Evolutionary conservation across 2,888 invertebrate genomes (phyloP).

Genomic region (Meiosimyza decipiens): DNA sequence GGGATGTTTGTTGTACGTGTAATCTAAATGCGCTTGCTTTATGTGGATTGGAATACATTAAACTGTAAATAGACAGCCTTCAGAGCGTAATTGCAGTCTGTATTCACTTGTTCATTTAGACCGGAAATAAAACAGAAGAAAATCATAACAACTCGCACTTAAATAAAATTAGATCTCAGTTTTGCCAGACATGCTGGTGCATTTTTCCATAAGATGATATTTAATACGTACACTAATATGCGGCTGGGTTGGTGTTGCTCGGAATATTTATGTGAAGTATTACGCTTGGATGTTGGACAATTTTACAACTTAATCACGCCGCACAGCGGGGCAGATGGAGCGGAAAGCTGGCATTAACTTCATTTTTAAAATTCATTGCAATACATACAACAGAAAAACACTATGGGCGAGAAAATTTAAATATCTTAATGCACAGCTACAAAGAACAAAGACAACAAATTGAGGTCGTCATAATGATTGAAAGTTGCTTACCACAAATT

Average conservation of each 20-base stretch:
- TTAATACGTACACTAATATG: no score
- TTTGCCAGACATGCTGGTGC: no score
- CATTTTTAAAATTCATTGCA: not conserved
- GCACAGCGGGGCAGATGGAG: no score
- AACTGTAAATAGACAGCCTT: slow-evolving; percentile 12
- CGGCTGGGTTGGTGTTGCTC: no score
- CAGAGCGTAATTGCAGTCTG: slow-evolving; percentile 6
- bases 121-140: slow-evolving; percentile 4
- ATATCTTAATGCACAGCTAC: no score
- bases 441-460: not conserved
- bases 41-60: not conserved
- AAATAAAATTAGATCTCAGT: slow-evolving; percentile 4
- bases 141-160: not conserved
- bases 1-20: not conserved
- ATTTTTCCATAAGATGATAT: no score
- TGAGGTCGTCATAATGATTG: not conserved
- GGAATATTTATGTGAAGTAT: no score
- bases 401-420: no score
- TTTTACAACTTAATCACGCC: no score
- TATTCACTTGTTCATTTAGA: not conserved
- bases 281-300: no score
- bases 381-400: not conserved
- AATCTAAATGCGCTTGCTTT: not conserved
- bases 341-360: not conserved
- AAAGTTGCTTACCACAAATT: not conserved